phyloP scores from a whole-genome alignment of 2,888 invertebrate genomes.

The Drosophila nr. perissopoda region DNA sequence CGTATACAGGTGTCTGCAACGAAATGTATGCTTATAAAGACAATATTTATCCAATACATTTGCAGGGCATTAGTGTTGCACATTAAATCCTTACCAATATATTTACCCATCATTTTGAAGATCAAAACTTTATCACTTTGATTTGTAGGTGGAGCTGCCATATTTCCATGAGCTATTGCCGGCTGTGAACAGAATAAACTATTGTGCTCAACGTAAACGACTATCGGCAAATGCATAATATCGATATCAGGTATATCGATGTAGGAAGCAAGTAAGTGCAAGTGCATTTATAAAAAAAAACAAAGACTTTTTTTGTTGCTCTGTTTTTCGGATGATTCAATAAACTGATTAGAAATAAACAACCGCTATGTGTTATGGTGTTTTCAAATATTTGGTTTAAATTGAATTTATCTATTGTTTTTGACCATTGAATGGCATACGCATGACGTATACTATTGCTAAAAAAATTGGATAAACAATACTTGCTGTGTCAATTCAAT shows the following conservation, averaged over 20 bases:
- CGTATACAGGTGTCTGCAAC: constrained; percentile 55
- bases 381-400: background rate
- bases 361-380: background rate
- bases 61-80: background rate
- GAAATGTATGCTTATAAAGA: background rate
- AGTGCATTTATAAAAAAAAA: constrained; percentile 47
- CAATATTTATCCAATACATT: background rate
- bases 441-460: constrained; percentile 17
- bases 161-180: background rate
- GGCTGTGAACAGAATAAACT: background rate
- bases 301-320: constrained; percentile 27
- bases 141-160: constrained; percentile 33
- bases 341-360: background rate
- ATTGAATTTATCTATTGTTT: constrained; percentile 10
- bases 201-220: background rate
- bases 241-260: constrained; percentile 12
- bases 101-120: constrained; percentile 47
- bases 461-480: constrained; percentile 24
- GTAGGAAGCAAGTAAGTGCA: constrained; percentile 42
- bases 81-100: constrained; percentile 40
- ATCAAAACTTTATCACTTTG: constrained; percentile 5
- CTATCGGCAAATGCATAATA: constrained; percentile 5
- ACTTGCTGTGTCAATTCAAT: background rate
- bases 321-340: background rate
- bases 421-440: background rate